Base-by-base conservation (phyloP, 2,888 invertebrate species). In the Hirtodrosophila cameraria region DNA sequence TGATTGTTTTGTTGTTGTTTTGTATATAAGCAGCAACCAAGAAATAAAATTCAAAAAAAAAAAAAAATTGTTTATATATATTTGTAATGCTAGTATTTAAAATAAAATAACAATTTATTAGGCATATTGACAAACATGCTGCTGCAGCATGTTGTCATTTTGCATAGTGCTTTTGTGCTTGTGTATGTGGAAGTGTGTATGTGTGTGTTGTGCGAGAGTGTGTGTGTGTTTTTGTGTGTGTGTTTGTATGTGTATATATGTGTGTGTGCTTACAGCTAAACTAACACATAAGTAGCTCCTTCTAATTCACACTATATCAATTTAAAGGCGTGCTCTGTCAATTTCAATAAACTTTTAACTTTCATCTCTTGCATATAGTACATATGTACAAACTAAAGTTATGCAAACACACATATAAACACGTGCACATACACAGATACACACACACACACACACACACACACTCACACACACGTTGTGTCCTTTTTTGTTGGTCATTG, bases 81-180 rank as follows among this genome's bases (percentile, higher is more conserved):
- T 53, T 39, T 58, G 65, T 74, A 70, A 79, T 50, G 61, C 60
- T 81, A 74, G 41, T 50, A 18, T 81, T 84, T 79, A 79, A 84
- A 85, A 85, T 82, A 79, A 79, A 79, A 85, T 85, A 79, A 79
- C 79, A 79, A 81, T 81, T 79, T 59, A 71, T 81, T 75, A 75
- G 83, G 85, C 79, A 71, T 81, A 64, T 46, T 23, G 55, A 59
- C 70, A 61, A 70, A 57, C 74, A 81, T 66, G 63, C 69, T 64
- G 63, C 25, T 77, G 50, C 80, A 75, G 81, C 55, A 65, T 69
- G 54, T 55, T 33, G 42, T 48, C 49, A 35, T 23, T 70, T 70
- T 61, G 65, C 38, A 42, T 27, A 35, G 25, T 39, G 50, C 31
- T 9, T 28, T 30, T 31, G 28, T 16, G 23, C 15, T 16, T 11